Base-by-base conservation (phyloP, 2,797 vertebrate genomes). In the Heteromormyrus szaboi region DNA sequence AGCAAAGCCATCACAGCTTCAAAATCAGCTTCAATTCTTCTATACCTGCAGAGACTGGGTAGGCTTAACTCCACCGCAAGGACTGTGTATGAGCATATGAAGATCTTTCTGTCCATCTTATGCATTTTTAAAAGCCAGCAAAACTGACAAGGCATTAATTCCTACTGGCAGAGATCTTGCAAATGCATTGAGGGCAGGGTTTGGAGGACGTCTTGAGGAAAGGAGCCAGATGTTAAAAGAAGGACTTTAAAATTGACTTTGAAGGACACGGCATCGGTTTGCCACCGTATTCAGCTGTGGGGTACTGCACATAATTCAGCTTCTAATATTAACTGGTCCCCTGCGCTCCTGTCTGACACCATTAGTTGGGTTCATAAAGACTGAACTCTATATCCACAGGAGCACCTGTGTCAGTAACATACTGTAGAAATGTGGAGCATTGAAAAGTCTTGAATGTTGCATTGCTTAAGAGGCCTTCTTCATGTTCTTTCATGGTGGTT, bases 281-380 rank as follows among this genome's bases (percentile, higher is more conserved):
- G 29, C 29, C 65, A 14, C 65, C 62, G 29, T 72, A 72, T 72
- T 72, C 65, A 72, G 65, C 65, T 72, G 65, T 72, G 29, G 65
- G 65, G 29, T 37, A 17, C 29, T 37, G 65, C 65, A 6, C 29
- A 72, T 72, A 72, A 72, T 72, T 72, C 65, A 72, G 65, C 65
- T 72, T 72, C 65, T 72, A 72, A 72, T 72, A 72, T 72, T 72
- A 72, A 72, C 65, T 37, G 65, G 29, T 72, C 65, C 65, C 65
- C 65, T 37, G 65, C 29, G 65, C 12, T 72, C 29, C 11, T 14
- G 65, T 72, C 65, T 72, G 65, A 72, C 65, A 72, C 65, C 65
- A 37, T 72, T 72, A 72, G 65, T 33, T 37, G 65, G 29, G 65
- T 72, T 72, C 65, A 72, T 37, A 17, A 72, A 72, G 65, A 72